Evolutionary conservation across 2,113 vertebrate genomes (phyloP).

Genomic region (Prinia subflava): DNA sequence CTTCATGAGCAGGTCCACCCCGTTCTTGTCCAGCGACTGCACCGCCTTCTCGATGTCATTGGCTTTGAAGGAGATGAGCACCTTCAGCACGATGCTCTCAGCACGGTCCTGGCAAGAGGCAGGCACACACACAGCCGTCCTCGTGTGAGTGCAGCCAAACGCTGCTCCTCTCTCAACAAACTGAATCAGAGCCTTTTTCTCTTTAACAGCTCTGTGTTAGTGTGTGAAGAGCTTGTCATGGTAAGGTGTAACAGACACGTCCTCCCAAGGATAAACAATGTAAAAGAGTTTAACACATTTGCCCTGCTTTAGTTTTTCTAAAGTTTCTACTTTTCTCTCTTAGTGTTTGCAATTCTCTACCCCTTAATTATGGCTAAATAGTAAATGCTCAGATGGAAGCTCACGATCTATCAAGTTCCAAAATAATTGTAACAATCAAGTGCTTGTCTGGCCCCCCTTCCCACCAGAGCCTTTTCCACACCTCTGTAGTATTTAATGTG

Average conservation of each 20-base stretch:
- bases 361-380: neutral
- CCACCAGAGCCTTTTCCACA: neutral
- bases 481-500: neutral
- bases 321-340: neutral
- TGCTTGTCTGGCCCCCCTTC: neutral
- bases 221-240: neutral
- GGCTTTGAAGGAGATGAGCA: constrained; percentile 95
- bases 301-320: neutral
- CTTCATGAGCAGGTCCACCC: constrained; percentile 96
- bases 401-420: neutral
- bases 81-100: constrained; percentile 92
- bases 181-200: neutral
- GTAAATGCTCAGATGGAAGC: neutral
- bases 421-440: neutral
- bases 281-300: neutral
- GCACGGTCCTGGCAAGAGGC: constrained; percentile 86
- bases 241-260: fast-evolving
- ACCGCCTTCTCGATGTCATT: constrained; percentile 95
- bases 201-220: neutral
- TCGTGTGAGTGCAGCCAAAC: neutral
- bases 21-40: constrained; percentile 91
- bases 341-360: neutral
- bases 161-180: neutral
- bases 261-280: neutral
- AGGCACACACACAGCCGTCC: neutral